Conservation (phyloP, 2,113 vertebrate genomes). For the Elgaria multicarinata region DNA sequence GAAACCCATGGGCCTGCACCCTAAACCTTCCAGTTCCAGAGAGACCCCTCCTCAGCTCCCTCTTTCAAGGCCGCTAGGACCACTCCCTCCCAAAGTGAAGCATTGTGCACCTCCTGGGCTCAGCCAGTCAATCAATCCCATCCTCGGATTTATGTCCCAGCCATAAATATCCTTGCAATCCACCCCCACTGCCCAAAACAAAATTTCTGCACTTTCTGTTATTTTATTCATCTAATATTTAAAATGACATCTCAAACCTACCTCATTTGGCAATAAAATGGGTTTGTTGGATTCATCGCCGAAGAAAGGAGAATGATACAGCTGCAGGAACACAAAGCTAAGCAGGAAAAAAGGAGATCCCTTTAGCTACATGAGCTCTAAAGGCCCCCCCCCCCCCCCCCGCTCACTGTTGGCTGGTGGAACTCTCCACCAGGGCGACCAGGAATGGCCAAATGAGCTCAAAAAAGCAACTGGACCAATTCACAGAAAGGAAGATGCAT, state of each 20-base stretch:
- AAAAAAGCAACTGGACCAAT: not conserved
- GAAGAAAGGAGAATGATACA: slow-evolving; percentile 87
- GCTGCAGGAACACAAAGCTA: slow-evolving; percentile 87
- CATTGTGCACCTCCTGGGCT: not conserved
- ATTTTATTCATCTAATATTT: not conserved
- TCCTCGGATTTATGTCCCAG: not conserved
- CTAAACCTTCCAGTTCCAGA: no score
- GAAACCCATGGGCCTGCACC: no score
- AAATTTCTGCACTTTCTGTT: no score
- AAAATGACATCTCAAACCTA: not conserved
- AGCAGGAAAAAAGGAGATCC: not conserved
- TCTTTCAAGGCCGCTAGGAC: not conserved
- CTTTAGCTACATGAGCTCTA: not conserved
- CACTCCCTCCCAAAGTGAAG: not conserved
- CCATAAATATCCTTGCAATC: no score
- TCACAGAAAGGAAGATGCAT: not conserved
- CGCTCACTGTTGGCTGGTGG: not conserved
- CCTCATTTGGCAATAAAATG: slow-evolving; percentile 79
- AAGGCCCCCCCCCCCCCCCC: not conserved
- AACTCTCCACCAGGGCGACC: not conserved
- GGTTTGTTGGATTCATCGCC: slow-evolving; percentile 87
- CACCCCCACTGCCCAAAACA: not conserved
- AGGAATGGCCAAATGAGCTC: not conserved
- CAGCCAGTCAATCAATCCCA: not conserved
- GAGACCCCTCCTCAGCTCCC: no score